Evolutionary conservation across 1,140 invertebrate genomes (phyloP).

Genomic region (Pachyrhynchus sulphureomaculatus): DNA sequence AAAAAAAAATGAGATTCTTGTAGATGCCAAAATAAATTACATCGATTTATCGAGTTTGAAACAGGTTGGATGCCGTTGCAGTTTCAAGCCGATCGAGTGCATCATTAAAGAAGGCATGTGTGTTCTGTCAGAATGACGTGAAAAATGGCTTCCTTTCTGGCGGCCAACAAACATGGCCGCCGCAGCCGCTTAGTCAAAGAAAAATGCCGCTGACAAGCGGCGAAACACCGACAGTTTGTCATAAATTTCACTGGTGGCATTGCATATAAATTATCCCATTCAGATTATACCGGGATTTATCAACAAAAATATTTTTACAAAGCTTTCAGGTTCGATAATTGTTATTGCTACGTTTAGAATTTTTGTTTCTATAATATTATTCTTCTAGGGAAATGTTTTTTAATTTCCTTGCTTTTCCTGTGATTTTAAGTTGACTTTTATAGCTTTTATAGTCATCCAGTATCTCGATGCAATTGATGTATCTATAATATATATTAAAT

Average conservation of each 20-base stretch:
- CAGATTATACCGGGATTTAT: neutral
- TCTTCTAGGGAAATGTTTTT: no score
- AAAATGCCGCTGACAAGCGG: conserved; percentile 24
- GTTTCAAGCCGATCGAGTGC: neutral
- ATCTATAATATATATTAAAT: no score
- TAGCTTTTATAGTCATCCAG: no score
- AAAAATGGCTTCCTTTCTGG: conserved; percentile 26
- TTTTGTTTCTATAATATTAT: no score
- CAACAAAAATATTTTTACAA: neutral
- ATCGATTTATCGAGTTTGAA: neutral
- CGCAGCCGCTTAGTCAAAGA: conserved; percentile 22
- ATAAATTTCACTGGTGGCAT: conserved; percentile 25
- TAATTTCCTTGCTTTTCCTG: no score
- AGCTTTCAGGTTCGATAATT: neutral
- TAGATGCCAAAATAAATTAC: neutral
- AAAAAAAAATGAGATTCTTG: neutral
- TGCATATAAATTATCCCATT: conserved; percentile 17
- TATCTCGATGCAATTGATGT: no score
- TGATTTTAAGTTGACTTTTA: no score
- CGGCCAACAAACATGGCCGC: conserved; percentile 22
- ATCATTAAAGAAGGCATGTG: conserved; percentile 29
- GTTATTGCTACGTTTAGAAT: neutral
- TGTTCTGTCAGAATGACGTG: conserved; percentile 26
- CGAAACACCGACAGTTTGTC: conserved; percentile 21
- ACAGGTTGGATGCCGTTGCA: neutral